phyloP scores from a whole-genome alignment of 92 coral and sea anemone genomes.

The Porites divaricata region DNA sequence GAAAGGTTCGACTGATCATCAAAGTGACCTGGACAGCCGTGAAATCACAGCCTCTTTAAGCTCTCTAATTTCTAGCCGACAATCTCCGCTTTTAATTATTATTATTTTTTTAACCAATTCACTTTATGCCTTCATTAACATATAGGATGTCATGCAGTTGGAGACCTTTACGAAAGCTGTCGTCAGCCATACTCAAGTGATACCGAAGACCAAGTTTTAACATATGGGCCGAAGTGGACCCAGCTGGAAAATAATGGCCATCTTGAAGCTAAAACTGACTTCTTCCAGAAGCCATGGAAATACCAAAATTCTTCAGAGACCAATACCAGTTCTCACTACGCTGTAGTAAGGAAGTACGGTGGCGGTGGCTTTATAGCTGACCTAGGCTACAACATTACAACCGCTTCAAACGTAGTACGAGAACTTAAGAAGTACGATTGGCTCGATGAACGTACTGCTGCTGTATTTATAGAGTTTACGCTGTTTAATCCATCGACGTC shows the following conservation, averaged over 20 bases:
- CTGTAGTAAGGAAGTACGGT: constrained; percentile 45
- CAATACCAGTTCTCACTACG: constrained; percentile 46
- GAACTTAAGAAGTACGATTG: constrained; percentile 54
- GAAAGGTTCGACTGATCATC: too few relatives aligned
- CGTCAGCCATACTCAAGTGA: constrained; percentile 17
- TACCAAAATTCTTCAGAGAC: constrained; percentile 38
- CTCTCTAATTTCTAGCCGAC: too few relatives aligned
- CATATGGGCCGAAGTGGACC: constrained; percentile 66
- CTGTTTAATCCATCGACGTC: constrained; percentile 53
- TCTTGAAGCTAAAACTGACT: constrained; percentile 1
- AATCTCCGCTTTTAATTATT: too few relatives aligned
- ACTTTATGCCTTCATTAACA: neutral
- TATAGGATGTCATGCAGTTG: neutral
- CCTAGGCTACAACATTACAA: constrained; percentile 65
- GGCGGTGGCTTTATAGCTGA: constrained; percentile 34
- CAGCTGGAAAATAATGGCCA: constrained; percentile 32
- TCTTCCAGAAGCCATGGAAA: constrained; percentile 76
- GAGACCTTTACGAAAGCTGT: constrained; percentile 41
- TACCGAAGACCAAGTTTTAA: constrained; percentile 56
- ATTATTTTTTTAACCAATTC: too few relatives aligned
- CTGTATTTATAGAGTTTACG: constrained; percentile 13
- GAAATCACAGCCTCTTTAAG: too few relatives aligned
- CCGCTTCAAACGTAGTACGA: constrained; percentile 56
- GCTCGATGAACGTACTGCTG: constrained; percentile 60
- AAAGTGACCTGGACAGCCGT: too few relatives aligned